Evolutionary conservation across 2,888 invertebrate species (phyloP).

Genomic region (Aporophyla nigra): DNA sequence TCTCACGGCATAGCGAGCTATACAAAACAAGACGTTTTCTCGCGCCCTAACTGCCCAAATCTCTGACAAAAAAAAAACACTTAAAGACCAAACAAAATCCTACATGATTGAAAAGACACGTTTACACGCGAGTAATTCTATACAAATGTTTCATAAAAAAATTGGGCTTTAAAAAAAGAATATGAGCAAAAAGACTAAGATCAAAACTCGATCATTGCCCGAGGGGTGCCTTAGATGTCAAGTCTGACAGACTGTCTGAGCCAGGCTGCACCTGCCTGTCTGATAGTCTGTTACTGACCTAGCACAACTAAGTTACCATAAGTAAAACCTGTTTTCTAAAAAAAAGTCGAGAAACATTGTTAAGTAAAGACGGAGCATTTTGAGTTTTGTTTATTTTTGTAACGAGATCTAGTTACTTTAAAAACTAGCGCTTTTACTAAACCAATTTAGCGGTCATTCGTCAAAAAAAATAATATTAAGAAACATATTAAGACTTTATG

Average conservation of each 20-base stretch:
- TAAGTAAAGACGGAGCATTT: not conserved
- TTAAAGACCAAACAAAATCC: conserved; percentile 1
- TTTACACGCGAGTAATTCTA: not conserved
- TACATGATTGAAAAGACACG: not conserved
- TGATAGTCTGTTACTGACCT: conserved; percentile 59
- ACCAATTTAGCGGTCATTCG: not conserved
- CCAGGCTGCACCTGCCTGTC: conserved; percentile 52
- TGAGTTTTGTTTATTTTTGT: not conserved
- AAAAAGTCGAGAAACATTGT: conserved; percentile 13
- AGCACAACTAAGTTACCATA: conserved; percentile 47
- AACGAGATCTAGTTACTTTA: not conserved
- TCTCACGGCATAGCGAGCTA: not conserved
- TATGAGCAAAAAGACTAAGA: conserved; percentile 29
- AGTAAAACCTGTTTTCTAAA: conserved; percentile 58
- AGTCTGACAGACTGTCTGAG: conserved; percentile 30
- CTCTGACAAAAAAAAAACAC: not conserved
- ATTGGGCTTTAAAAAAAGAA: conserved; percentile 29
- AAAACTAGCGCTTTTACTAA: not conserved
- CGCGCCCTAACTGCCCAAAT: conserved; percentile 22
- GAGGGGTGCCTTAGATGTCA: conserved; percentile 44
- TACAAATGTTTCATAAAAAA: conserved; percentile 13
- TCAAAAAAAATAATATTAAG: not conserved
- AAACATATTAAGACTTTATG: no score
- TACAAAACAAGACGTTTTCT: not conserved
- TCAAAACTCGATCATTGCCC: conserved; percentile 47